These are phyloP conservation scores for Myiothlypis coronata DNA, from an alignment of 2,797 vertebrate species.

Conservation along the genomic window DNA sequence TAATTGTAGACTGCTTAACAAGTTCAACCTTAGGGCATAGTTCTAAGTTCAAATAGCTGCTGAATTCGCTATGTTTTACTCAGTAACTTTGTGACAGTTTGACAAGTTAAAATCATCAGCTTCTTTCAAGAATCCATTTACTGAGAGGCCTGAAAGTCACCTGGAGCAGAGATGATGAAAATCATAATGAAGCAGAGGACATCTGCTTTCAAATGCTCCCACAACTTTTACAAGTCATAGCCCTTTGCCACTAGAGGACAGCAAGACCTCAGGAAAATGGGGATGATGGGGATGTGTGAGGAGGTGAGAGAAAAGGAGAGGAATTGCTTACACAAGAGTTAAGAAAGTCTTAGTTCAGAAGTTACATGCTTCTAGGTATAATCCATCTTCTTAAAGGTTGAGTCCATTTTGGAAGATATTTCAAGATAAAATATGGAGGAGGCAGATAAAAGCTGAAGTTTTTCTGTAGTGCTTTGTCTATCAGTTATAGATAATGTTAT, in stretches of 20 bases:
- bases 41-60: not conserved
- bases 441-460: not conserved
- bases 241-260: slow-evolving; percentile 65
- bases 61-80: not conserved
- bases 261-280: slow-evolving; percentile 41
- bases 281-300: not conserved
- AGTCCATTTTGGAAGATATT: not conserved
- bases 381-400: not conserved
- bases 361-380: not conserved
- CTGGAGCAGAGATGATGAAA: not conserved
- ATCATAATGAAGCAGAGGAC: not conserved
- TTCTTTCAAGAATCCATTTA: not conserved
- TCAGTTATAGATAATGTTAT: not conserved
- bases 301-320: not conserved
- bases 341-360: not conserved
- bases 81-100: not conserved
- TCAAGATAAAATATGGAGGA: not conserved
- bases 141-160: not conserved
- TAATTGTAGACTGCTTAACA: not conserved
- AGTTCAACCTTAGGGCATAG: not conserved
- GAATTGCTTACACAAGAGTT: not conserved
- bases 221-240: not conserved
- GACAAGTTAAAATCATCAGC: not conserved
- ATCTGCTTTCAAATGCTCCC: not conserved
- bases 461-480: not conserved